These are phyloP conservation scores for Acanthaster planci DNA, from an alignment of 35 echinoderm and acorn worm genomes.

Conservation along the genomic window DNA sequence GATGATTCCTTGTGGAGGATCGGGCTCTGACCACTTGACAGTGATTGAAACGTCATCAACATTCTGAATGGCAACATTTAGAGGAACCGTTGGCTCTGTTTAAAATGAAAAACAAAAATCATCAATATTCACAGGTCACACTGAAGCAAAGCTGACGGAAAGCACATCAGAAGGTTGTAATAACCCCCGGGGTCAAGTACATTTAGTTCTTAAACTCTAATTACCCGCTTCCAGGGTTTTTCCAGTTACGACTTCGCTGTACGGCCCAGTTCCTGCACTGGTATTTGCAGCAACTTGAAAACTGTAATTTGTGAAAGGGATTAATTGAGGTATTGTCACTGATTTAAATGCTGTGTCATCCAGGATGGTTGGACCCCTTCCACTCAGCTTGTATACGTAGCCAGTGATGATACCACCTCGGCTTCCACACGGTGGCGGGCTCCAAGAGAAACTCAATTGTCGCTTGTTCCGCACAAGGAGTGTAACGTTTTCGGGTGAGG, in stretches of 20 bases:
- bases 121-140: too few species aligned
- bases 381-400: slow-evolving; percentile 22
- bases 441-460: slow-evolving; percentile 35
- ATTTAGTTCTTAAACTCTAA: too few species aligned
- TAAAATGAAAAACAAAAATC: background rate
- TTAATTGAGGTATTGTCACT: slow-evolving; percentile 6
- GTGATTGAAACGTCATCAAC: slow-evolving; percentile 3
- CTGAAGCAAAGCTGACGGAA: too few species aligned
- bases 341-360: background rate
- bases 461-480: background rate
- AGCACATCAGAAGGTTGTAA: too few species aligned
- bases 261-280: background rate
- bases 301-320: slow-evolving; percentile 42
- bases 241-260: background rate
- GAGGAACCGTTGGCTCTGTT: slow-evolving; percentile 5
- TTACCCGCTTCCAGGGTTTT: background rate
- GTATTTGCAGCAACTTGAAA: slow-evolving; percentile 46
- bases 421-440: slow-evolving; percentile 35
- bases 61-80: background rate
- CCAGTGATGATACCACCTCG: slow-evolving; percentile 43
- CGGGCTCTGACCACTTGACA: background rate
- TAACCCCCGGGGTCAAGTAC: too few species aligned
- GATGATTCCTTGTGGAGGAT: slow-evolving; percentile 31
- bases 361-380: background rate
- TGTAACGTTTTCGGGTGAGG: background rate